phyloP scores from a whole-genome alignment of 2,888 invertebrate species.

The Andrena fulva region DNA sequence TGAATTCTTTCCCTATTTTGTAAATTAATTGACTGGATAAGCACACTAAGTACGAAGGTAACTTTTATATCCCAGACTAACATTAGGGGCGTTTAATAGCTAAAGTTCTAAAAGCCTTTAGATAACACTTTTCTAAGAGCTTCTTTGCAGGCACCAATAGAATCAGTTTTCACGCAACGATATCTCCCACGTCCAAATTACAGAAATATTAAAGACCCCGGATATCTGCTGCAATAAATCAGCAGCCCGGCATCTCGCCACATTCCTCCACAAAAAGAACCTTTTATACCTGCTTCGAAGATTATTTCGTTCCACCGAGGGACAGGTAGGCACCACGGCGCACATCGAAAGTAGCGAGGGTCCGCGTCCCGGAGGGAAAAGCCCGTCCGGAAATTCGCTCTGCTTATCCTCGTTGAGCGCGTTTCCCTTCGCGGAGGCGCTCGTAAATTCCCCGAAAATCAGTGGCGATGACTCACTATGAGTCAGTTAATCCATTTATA shows the following conservation, averaged over 20 bases:
- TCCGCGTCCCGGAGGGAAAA: not conserved
- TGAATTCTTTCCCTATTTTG: no score
- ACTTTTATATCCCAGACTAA: no score
- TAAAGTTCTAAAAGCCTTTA: no score
- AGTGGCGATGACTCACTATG: constrained; percentile 54
- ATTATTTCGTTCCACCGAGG: not conserved
- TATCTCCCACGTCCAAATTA: not conserved
- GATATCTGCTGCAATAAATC: not conserved
- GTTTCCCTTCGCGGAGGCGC: not conserved
- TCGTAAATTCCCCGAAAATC: constrained; percentile 55
- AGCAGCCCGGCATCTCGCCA: not conserved
- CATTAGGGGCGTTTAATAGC: no score
- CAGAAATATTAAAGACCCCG: not conserved
- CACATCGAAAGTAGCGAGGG: not conserved
- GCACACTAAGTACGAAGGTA: no score
- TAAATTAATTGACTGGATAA: no score
- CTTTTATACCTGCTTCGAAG: constrained; percentile 30
- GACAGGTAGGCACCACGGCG: constrained; percentile 6
- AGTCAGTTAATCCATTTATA: constrained; percentile 67
- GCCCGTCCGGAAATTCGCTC: constrained; percentile 1
- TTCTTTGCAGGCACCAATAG: not conserved
- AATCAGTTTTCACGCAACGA: not conserved
- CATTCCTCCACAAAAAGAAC: not conserved
- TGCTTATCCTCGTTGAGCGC: constrained; percentile 7
- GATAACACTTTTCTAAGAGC: no score